Evolutionary conservation across 2,888 invertebrate species (phyloP), one percentile per base, ranked within the genome.

Genomic region (Apocheima hispidaria): DNA sequence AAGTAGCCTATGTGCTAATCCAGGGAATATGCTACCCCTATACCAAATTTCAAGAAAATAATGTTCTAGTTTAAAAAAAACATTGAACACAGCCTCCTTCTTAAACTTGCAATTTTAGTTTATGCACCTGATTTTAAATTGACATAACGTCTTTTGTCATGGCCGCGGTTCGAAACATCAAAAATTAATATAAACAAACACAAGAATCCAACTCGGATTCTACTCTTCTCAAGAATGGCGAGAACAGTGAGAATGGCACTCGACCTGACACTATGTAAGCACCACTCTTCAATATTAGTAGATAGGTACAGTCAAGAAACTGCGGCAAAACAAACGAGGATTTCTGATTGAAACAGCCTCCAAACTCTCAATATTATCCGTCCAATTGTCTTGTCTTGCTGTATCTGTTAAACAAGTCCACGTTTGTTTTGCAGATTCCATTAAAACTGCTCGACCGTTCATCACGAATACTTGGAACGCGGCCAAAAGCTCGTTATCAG

Each of bases 391-490:
- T 58, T 54, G 30, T 57, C 28, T 48, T 52, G 51, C 51, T 61
- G 41, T 28, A 46, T 14, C 16, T 44, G 35, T 23, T 54, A 40
- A 50, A 44, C 64, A 69, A 61, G 40, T 68, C 73, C 70, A 69
- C 75, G 64, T 84, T 85, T 86, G 85, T 84, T 86, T 87, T 78
- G 69, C 90, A 90, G 92, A 86, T 87, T 90, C 90, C 82, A 61
- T 91, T 75, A 81, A 74, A 69, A 85, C 66, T 68, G 68, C 79
- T 53, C 76, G 78, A 33, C 90, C 90, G 26, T 68, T 72, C n/a
- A 68, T 90, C 54, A 63, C 78, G 60, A 83, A 73, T 65, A 53
- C 77, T 40, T 92, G 91, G 91, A 40, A 18, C 21, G 55, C 65
- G 6, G 64, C 86, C 33, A 91, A 89, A 76, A 38, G 18, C 33